phyloP scores from a whole-genome alignment of 2,113 vertebrate genomes.

The Platysternon megacephalum region DNA sequence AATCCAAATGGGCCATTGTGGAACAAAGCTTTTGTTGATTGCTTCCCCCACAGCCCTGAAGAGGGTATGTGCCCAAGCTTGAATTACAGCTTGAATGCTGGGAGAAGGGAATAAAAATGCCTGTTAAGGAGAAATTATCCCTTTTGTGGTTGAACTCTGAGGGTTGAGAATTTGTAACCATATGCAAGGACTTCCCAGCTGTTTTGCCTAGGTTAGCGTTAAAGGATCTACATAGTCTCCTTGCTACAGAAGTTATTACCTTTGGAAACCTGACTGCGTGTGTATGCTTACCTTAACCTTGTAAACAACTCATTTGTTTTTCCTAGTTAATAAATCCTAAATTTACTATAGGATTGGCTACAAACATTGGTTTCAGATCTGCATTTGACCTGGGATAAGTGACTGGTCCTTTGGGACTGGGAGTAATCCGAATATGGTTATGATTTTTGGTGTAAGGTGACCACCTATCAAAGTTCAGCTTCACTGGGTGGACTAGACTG shows the following conservation, averaged over 20 bases:
- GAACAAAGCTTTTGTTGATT: background rate
- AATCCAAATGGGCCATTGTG: background rate
- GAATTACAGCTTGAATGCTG: background rate
- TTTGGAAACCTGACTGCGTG: background rate
- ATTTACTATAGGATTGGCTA: background rate
- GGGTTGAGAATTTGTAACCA: background rate
- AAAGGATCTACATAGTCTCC: background rate
- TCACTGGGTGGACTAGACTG: no score
- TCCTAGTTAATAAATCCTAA: background rate
- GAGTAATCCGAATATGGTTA: background rate
- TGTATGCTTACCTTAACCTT: background rate
- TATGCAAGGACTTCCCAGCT: background rate
- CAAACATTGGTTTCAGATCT: background rate
- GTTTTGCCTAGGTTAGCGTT: background rate
- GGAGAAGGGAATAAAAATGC: background rate
- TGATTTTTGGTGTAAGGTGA: background rate
- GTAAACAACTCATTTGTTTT: background rate
- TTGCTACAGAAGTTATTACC: background rate
- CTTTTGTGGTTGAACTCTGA: background rate
- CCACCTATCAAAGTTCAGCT: background rate
- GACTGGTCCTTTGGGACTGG: background rate
- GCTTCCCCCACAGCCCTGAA: background rate
- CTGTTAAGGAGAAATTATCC: background rate
- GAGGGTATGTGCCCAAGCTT: background rate
- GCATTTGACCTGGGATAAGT: background rate